Percentiles rank a stretch among this genome's conserved stretches.
phyloP scores from a whole-genome alignment of 2,113 vertebrate genomes.

The Elanus axillaris region DNA sequence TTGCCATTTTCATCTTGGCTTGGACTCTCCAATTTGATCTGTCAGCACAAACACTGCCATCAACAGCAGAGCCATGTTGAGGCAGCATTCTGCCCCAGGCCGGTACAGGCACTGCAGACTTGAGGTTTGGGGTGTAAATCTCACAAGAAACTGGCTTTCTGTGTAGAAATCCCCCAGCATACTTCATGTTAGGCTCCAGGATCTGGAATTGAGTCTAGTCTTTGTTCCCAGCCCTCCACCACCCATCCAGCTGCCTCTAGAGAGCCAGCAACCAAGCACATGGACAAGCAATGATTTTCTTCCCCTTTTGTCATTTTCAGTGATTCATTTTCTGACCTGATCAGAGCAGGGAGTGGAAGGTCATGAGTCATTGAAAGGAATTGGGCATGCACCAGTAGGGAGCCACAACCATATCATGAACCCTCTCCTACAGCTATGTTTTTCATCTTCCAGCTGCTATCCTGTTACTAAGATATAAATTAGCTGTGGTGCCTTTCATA shows the following conservation, averaged over 20 bases:
- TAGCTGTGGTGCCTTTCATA: background rate
- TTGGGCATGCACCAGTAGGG: background rate
- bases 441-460: background rate
- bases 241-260: rapidly evolving
- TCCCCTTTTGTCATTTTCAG: background rate
- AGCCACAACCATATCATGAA: background rate
- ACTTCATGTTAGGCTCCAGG: background rate
- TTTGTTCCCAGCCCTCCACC: background rate
- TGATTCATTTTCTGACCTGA: background rate
- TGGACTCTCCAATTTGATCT: background rate
- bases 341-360: background rate
- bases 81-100: background rate
- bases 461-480: background rate
- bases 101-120: background rate
- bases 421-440: background rate
- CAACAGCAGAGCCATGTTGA: background rate
- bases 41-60: background rate
- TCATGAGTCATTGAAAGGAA: background rate
- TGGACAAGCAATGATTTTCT: background rate
- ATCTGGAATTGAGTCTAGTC: background rate
- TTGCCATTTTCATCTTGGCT: background rate
- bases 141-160: background rate
- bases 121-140: background rate
- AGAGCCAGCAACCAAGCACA: rapidly evolving
- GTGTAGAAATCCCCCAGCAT: background rate